Base-by-base conservation (phyloP, 2,113 vertebrate species). In the Ammodytes dubius region DNA sequence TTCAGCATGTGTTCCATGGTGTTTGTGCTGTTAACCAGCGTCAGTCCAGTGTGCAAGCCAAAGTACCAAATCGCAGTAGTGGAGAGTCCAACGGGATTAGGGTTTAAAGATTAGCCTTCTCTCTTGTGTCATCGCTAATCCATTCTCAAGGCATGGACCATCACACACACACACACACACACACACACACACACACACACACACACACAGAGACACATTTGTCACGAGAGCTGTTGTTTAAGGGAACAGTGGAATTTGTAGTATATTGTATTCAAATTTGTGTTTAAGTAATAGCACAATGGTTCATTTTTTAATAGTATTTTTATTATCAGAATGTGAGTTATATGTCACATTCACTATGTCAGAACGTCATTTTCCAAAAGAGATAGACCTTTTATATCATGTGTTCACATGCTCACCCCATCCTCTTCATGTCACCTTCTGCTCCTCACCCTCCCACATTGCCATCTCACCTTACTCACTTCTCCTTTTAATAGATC, bases 61-160 rank as follows among this genome's bases (percentile, higher is more conserved):
- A 56, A 66, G 74, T 66, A 63, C 71, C 67, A 75, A 73, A 70
- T 74, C 69, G 46, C 58, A 83, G 82, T 17, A 74, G 75, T 74
- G 72, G 37, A 72, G 46, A 77, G 85, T 87, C 87, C 60, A 15
- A 13, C 14, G 57, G 85, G 90, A 93, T 92, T 92, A 91, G 71
- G 43, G 45, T 10, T 81, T 67, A 63, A 82, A 88, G 85, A 93
- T 91, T 91, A 94, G 86, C 84, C 89, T 79, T 85, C 84, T 87
- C 83, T 87, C 87, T 80, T 70, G 82, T 67, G 91, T 90, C 91
- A 86, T 83, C 71, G 45, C 78, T 93, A 93, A 94, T 93, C 90
- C 86, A 75, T 78, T 82, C 73, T 68, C 63, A 77, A 70, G 45
- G 63, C 79, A 54, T 70, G 77, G 53, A 71, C 67, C 52, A 57